Conservation (phyloP, 2,797 vertebrate genomes). For the Malurus leucopterus region DNA sequence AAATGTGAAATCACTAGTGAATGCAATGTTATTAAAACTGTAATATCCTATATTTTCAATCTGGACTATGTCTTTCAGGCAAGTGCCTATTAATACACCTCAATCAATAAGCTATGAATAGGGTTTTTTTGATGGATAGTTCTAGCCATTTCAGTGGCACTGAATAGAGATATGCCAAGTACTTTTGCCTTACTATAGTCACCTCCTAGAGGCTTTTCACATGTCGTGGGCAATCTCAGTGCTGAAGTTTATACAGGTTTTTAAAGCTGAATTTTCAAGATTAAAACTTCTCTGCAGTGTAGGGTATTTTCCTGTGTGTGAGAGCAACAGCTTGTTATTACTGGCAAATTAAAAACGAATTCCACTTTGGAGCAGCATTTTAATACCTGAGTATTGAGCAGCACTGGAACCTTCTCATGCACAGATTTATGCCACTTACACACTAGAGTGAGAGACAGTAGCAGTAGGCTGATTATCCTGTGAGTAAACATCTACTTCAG, state of each 20-base stretch:
- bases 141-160: not conserved
- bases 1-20: slow-evolving; percentile 5
- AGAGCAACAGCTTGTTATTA: not conserved
- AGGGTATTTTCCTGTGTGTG: not conserved
- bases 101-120: not conserved
- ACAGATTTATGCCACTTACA: not conserved
- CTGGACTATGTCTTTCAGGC: not conserved
- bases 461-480: not conserved
- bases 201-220: not conserved
- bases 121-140: not conserved
- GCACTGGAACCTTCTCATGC: not conserved
- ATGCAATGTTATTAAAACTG: slow-evolving; percentile 34
- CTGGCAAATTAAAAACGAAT: not conserved
- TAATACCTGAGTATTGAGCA: not conserved
- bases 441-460: not conserved
- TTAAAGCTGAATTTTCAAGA: not conserved
- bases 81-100: slow-evolving; percentile 25
- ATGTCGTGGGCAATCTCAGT: not conserved
- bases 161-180: not conserved
- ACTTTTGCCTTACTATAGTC: not conserved
- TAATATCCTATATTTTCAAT: slow-evolving; percentile 3
- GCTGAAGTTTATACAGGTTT: not conserved
- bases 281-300: not conserved
- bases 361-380: not conserved
- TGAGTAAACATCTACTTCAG: not conserved